Base-by-base conservation (phyloP, 2,113 vertebrate genomes). In the Polypterus senegalus region DNA sequence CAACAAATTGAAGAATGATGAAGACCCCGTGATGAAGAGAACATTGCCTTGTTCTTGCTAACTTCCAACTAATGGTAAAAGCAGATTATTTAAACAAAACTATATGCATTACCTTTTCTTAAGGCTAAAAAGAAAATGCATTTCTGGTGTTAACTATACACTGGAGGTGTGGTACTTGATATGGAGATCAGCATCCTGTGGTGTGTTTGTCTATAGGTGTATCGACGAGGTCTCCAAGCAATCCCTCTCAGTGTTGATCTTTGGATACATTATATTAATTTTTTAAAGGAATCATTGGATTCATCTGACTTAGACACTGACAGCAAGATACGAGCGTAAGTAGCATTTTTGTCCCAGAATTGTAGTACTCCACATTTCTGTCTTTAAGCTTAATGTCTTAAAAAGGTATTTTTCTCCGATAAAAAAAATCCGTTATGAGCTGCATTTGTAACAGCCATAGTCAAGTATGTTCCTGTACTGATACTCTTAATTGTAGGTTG, bases 201-300 rank as follows among this genome's bases (percentile, higher is more conserved):
- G n/a, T 44, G 51, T 52, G 51, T 27, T 70, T 70, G 69, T 86
- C 84, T 73, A 59, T 83, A 98, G 96, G 96, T 97, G 4, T 99
- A 97, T 82, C 89, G 96, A 60, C 86, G 91, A 77, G 96, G 96
- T 57, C 87, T 99, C 69, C 93, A 97, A 81, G 96, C 92, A 70
- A 95, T 99, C 75, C 94, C 96, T 66, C 92, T 99, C 73, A 99
- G 96, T 68, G 93, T 98, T 72, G 96, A 99, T 74, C 88, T 99
- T 64, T 99, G 96, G 96, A 84, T 99, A 74, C 95, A 97, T 78
- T 99, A 97, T 77, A 86, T 99, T 77, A 89, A 92, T 75, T 99
- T 90, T 82, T 79, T 98, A 70, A 96, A 93, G 78, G 96, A 99
- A 66, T 96, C 94, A 10, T 78, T 97, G 61, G 96, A 99, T 73